These are phyloP conservation scores for Morpho achilles DNA, from an alignment of 2,888 invertebrate genomes.

Conservation along the genomic window DNA sequence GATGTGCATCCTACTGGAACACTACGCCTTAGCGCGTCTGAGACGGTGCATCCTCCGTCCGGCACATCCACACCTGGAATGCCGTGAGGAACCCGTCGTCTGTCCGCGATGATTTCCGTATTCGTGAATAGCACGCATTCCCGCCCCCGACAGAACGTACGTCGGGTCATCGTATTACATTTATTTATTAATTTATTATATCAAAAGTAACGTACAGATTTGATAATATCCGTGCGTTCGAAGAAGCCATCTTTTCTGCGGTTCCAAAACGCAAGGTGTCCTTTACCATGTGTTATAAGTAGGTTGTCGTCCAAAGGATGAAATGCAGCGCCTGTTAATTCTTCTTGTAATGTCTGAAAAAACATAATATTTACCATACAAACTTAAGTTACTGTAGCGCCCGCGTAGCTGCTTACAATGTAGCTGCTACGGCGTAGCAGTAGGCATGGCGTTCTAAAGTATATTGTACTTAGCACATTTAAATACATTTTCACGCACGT, in stretches of 20 bases:
- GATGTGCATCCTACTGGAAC: too few relatives aligned
- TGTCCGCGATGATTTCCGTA: too few relatives aligned
- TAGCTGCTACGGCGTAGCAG: constrained; percentile 14
- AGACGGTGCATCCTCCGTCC: too few relatives aligned
- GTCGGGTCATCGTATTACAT: too few relatives aligned
- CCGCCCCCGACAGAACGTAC: too few relatives aligned
- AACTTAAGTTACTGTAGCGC: neutral
- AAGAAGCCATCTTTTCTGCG: constrained; percentile 94
- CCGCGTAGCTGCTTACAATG: constrained; percentile 4
- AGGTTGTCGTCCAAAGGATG: constrained; percentile 95
- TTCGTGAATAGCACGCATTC: too few relatives aligned
- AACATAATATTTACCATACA: neutral
- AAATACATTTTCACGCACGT: too few relatives aligned
- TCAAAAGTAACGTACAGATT: constrained; percentile 78
- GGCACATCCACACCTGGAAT: too few relatives aligned
- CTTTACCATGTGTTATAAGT: constrained; percentile 94
- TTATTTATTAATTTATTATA: too few relatives aligned
- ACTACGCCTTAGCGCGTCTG: too few relatives aligned
- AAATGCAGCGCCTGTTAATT: constrained; percentile 92
- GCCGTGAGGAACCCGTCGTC: too few relatives aligned
- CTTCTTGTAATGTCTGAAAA: constrained; percentile 90
- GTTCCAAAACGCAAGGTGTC: constrained; percentile 96
- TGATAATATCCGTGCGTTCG: constrained; percentile 92
- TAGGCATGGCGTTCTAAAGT: neutral
- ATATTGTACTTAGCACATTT: neutral